Evolutionary conservation across 2,888 invertebrate genomes (phyloP), one percentile per base, ranked within the genome.

Genomic region (Cataglyphis rosenhaueri): DNA sequence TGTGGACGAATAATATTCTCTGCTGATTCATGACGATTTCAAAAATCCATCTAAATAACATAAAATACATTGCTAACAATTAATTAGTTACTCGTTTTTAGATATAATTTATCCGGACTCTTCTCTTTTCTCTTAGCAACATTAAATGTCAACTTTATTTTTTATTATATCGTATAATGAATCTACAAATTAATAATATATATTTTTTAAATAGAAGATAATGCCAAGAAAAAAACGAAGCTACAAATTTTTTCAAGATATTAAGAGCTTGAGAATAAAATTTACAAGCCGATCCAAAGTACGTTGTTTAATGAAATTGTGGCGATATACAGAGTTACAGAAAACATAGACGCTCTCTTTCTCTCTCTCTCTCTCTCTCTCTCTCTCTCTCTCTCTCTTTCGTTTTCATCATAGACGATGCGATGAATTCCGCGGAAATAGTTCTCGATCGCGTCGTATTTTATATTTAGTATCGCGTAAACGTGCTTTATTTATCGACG

Each of bases 1-100:
- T 75, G 29, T 78, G 78, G 55, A 81, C 68, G 78, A 83, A 84
- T 82, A 75, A 76, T 29, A 61, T 52, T 57, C 62, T 52, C 48
- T 65, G 44, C 48, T 62, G 61, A 83, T 86, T 82, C 85, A 61
- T 61, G 66, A 79, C 29, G 52, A 44, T 25, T 62, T 18, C 64
- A 48, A 74, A 78, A 81, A 74, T 82, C 68, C 74, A 81, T 52
- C 48, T 29, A 32, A 35, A 35, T 61, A 65, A 59, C 10, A 38
- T 25, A 38, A 57, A 71, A 35, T 55, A 38, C 52, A 9, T 59
- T 8, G 57, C 18, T 25, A 18, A 29, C 29, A 70, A 70, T 76
- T 70, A 70, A 70, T 76, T 55, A 75, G 55, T 76, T 66, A 41
- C 21, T 38, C 38, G 48, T n/a, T 55, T 48, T 64, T 6, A 38